A percentile compares a stretch with the other conserved stretches of the same genome.
phyloP scores from a whole-genome alignment of 1,140 invertebrate species.

The Magallana ariakensis region DNA sequence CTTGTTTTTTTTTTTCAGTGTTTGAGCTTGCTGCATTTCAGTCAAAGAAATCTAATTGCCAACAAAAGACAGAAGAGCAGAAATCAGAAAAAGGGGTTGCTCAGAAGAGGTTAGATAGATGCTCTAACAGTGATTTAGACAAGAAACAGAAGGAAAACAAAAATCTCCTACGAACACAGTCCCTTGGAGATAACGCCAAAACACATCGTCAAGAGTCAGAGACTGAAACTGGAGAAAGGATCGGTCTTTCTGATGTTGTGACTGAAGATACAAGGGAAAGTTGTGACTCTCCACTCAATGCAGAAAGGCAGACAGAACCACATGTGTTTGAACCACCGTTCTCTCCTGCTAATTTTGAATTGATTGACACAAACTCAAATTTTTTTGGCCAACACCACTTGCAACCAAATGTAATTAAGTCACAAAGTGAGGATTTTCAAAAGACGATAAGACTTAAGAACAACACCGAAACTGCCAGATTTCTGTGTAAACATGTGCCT shows the following conservation, averaged over 20 bases:
- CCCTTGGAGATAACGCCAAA: not conserved
- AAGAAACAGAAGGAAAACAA: not conserved
- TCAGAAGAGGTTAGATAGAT: not conserved
- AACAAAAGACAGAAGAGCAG: not conserved
- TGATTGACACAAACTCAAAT: not conserved
- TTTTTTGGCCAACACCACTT: not conserved
- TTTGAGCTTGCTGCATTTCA: conserved; percentile 27
- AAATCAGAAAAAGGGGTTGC: not conserved
- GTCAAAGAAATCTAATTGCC: not conserved
- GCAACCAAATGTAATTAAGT: not conserved
- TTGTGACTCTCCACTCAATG: not conserved
- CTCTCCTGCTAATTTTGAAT: conserved; percentile 27
- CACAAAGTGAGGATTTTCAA: not conserved
- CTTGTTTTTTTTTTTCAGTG: not conserved
- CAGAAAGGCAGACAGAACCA: not conserved
- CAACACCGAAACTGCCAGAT: not conserved
- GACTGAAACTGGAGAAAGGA: not conserved
- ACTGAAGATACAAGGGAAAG: not conserved
- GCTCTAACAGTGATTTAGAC: not conserved
- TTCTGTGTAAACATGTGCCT: not conserved
- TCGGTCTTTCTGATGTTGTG: not conserved
- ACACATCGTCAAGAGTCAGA: not conserved
- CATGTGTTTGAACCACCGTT: not conserved
- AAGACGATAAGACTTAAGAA: not conserved
- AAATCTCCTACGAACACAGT: not conserved